Evolutionary conservation across 1,140 invertebrate genomes (phyloP).

Genomic region (Schmidtea mediterranea): DNA sequence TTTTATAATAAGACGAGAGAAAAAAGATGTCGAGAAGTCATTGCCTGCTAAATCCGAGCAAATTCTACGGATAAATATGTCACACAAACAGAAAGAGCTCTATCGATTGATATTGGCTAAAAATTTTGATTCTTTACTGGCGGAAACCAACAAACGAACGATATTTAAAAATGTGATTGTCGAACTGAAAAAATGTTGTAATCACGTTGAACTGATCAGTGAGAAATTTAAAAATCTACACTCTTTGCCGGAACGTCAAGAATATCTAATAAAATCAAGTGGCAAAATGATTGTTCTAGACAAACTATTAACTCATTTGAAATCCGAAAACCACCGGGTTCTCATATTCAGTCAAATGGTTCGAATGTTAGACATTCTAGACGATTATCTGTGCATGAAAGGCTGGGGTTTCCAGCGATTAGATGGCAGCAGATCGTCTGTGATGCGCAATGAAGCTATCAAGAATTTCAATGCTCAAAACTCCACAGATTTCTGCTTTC

Average conservation of each 20-base stretch:
- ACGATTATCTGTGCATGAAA: conserved; percentile 62
- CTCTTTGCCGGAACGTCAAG: conserved; percentile 33
- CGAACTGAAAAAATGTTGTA: conserved; percentile 95
- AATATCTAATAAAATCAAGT: conserved; percentile 55
- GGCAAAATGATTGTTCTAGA: conserved; percentile 74
- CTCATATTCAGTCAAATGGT: conserved; percentile 95
- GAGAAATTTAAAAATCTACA: conserved; percentile 42
- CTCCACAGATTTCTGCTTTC: conserved; percentile 84
- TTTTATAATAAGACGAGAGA: conserved; percentile 66
- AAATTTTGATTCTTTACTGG: conserved; percentile 80
- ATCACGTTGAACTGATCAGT: conserved; percentile 48
- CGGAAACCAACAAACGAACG: conserved; percentile 32
- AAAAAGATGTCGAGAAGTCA: conserved; percentile 96
- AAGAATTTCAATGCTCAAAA: conserved; percentile 57
- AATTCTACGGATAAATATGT: conserved; percentile 91
- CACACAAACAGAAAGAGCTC: conserved; percentile 79
- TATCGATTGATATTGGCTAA: conserved; percentile 41
- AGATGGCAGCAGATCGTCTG: conserved; percentile 83
- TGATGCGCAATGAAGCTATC: conserved; percentile 83
- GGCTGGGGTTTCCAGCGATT: conserved; percentile 84
- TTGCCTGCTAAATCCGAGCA: conserved; percentile 90
- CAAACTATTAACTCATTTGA: conserved; percentile 58
- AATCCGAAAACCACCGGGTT: conserved; percentile 72
- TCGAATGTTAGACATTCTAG: conserved; percentile 71
- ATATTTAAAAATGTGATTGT: conserved; percentile 96